Base-by-base conservation (phyloP, 2,113 vertebrate genomes). In the Theropithecus gelada region DNA sequence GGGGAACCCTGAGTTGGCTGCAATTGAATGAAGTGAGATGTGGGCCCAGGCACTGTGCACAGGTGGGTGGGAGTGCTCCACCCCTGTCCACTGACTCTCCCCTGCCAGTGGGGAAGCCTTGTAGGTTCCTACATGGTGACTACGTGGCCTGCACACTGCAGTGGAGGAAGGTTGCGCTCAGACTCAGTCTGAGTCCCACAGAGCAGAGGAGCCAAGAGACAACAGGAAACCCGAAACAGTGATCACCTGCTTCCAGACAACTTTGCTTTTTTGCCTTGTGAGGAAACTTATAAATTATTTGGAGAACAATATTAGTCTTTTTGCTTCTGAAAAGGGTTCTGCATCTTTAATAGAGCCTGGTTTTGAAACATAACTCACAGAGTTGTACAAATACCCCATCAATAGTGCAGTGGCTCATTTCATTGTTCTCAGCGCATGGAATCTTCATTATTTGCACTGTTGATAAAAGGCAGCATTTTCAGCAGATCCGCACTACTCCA, bases 361-460 rank as follows among this genome's bases (percentile, higher is more conserved):
- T 96, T 98, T 97, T 98, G 98, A 95, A 96, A 97, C 98, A 75
- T 98, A 97, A 91, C 98, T 98, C 98, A 97, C 16, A 66, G 97
- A 96, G 97, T 96, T 98, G 98, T 96, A 92, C 99, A 98, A 98
- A 98, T 98, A 95, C 97, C 98, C 98, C 98, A 97, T 98, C 99
- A 98, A 48, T 70, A 97, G 98, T 27, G 97, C 84, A 38, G 98
- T 68, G 98, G 97, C 98, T 99, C 99, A 98, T 99, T 98, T 98
- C 98, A 96, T 98, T 98, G 98, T 98, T 98, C 98, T 98, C 93
- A 4, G 98, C 11, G 96, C 98, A 70, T 98, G 98, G 98, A 97
- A 98, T 98, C 98, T 98, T 98, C 98, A 98, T 99, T 99, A 99
- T 98, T 98, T 98, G 99, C 98, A 96, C 98, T 98, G 98, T 94